These are phyloP conservation scores for Lithophane ornitopus DNA, from an alignment of 2,888 invertebrate species.

Conservation along the genomic window DNA sequence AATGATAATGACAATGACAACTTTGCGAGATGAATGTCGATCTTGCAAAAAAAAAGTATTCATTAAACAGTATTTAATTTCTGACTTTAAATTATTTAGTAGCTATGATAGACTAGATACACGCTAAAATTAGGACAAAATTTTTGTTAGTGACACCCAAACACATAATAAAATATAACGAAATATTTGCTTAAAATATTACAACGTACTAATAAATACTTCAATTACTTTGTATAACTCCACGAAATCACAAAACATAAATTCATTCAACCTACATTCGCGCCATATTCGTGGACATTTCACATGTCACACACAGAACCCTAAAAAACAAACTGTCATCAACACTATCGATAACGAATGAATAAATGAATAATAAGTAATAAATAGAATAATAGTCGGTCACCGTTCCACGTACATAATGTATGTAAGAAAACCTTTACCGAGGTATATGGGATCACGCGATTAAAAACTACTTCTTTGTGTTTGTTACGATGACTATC, in stretches of 20 bases:
- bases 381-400: conserved; percentile 67
- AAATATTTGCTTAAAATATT: neutral
- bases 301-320: conserved; percentile 25
- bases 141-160: neutral
- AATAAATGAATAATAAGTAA: conserved; percentile 81
- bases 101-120: neutral
- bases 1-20: neutral
- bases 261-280: conserved; percentile 5
- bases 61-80: too few species aligned
- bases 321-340: conserved; percentile 71
- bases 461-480: conserved; percentile 63
- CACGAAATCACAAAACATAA: neutral
- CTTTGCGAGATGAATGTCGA: neutral
- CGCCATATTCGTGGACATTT: neutral
- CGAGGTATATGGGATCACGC: conserved; percentile 62
- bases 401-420: conserved; percentile 52
- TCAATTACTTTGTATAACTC: neutral
- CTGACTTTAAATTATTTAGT: neutral
- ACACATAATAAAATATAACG: too few species aligned
- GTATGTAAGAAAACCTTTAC: conserved; percentile 43
- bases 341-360: conserved; percentile 75
- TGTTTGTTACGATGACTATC: conserved; percentile 69
- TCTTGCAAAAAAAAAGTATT: neutral
- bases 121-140: too few species aligned
- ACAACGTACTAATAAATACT: too few species aligned